Evolutionary conservation across 2,797 vertebrate genomes (phyloP).

Genomic region (Parauchenoglanis punctatus): DNA sequence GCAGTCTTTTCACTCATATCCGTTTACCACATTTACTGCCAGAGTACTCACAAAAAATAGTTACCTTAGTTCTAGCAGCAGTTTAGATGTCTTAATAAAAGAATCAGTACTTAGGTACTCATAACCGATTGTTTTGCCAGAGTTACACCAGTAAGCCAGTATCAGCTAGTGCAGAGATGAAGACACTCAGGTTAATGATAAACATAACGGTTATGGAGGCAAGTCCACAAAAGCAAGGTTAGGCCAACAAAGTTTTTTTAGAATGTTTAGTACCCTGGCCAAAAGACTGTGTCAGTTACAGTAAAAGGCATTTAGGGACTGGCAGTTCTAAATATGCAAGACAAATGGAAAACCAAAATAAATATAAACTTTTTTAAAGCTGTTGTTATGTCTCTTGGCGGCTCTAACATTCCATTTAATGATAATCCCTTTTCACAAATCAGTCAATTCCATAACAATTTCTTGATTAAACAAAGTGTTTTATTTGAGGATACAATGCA

Average conservation of each 20-base stretch:
- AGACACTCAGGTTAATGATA: constrained; percentile 30
- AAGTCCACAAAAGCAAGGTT: constrained; percentile 34
- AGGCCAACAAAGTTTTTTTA: constrained; percentile 28
- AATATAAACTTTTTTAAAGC: too few relatives aligned
- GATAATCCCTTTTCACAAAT: not conserved
- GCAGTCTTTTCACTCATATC: not conserved
- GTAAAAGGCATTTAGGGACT: not conserved
- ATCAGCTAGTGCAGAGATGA: constrained; percentile 6
- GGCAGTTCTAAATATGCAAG: not conserved
- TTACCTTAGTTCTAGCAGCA: not conserved
- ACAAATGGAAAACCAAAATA: not conserved
- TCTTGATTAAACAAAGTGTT: not conserved
- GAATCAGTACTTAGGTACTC: not conserved
- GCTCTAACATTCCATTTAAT: not conserved
- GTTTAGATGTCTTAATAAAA: not conserved
- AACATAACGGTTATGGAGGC: not conserved
- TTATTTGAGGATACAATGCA: not conserved
- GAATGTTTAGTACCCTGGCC: not conserved
- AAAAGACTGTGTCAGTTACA: constrained; percentile 35
- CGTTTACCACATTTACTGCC: not conserved
- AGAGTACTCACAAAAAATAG: not conserved
- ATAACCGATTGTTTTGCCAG: not conserved
- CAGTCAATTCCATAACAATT: not conserved
- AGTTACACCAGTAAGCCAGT: constrained; percentile 7
- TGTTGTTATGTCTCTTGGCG: not conserved